These are phyloP conservation scores for Phrynosoma blainvillii DNA, from an alignment of 2,113 vertebrate genomes.

Conservation along the genomic window DNA sequence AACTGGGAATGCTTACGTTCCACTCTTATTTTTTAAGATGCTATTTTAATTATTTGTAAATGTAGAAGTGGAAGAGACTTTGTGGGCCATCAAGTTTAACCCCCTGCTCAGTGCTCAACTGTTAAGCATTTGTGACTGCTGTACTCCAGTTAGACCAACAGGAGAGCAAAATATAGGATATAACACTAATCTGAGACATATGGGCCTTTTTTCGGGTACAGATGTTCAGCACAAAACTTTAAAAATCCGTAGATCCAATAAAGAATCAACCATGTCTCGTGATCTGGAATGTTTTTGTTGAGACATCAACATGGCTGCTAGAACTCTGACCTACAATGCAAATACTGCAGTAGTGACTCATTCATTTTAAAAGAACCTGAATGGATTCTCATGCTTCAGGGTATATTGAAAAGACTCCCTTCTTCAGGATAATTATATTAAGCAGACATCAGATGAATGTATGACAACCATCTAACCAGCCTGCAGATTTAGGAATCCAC, in stretches of 20 bases:
- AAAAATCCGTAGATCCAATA: background rate
- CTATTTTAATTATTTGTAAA: background rate
- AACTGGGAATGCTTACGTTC: background rate
- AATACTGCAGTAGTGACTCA: background rate
- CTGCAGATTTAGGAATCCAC: conserved; percentile 96
- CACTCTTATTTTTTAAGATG: background rate
- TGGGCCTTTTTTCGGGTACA: background rate
- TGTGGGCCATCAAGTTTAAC: no score
- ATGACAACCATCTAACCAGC: conserved; percentile 99
- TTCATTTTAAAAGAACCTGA: conserved; percentile 9
- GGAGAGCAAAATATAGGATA: background rate
- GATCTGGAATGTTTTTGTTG: background rate
- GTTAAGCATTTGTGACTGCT: background rate
- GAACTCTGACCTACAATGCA: background rate
- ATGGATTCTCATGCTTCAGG: conserved; percentile 40
- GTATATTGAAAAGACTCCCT: conserved; percentile 48
- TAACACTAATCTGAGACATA: background rate
- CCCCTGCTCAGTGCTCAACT: no score
- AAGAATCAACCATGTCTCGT: background rate
- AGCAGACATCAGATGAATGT: conserved; percentile 80
- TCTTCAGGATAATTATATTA: conserved; percentile 58
- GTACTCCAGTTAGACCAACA: background rate
- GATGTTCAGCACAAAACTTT: background rate
- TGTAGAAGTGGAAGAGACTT: no score
- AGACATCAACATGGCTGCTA: background rate